Percentiles rank a stretch among this genome's conserved stretches.
These are phyloP conservation scores for Lucinisca nassula DNA, from an alignment of 2,888 invertebrate genomes.

Conservation along the genomic window DNA sequence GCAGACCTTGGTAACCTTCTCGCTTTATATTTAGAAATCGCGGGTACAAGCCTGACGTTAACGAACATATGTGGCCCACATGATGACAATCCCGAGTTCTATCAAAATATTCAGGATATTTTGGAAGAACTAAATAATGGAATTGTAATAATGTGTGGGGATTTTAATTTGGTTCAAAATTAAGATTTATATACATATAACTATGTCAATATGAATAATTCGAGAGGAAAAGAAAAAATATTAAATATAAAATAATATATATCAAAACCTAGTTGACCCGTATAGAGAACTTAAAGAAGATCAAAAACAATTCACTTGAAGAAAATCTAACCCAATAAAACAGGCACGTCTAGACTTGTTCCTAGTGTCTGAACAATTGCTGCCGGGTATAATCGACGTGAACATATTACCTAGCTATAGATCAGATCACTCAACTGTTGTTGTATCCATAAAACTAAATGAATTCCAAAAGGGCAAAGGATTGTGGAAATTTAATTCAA, in stretches of 20 bases:
- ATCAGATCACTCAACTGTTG: background rate
- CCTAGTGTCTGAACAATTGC: background rate
- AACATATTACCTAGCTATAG: too few relatives aligned
- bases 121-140: constrained; percentile 23
- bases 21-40: too few relatives aligned
- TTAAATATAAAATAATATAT: background rate
- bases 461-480: too few relatives aligned
- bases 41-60: too few relatives aligned
- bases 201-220: constrained; percentile 7
- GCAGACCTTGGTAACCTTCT: too few relatives aligned
- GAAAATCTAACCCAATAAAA: constrained; percentile 20
- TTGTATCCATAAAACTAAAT: background rate
- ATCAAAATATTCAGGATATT: too few relatives aligned
- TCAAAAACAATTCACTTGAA: background rate
- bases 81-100: too few relatives aligned
- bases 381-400: background rate
- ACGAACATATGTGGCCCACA: too few relatives aligned
- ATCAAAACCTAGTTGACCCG: background rate
- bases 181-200: too few relatives aligned
- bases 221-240: background rate
- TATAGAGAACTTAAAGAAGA: background rate
- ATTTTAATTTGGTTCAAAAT: constrained; percentile 17
- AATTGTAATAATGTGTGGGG: constrained; percentile 7
- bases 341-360: constrained; percentile 25
- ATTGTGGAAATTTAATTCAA: background rate